These are phyloP conservation scores for Rhagologus leucostigma DNA, from an alignment of 2,113 vertebrate species.

Conservation along the genomic window DNA sequence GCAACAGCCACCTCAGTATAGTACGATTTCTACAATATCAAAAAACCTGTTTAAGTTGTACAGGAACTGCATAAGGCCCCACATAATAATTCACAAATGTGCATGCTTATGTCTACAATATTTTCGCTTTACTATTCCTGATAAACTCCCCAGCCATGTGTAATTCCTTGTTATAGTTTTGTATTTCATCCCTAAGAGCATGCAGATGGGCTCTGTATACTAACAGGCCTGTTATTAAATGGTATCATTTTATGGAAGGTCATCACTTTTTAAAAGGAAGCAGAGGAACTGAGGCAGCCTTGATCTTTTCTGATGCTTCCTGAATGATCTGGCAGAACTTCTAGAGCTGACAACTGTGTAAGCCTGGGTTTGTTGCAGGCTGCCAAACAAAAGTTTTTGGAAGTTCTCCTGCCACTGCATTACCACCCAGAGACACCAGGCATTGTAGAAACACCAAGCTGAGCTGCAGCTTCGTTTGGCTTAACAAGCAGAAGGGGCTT, in stretches of 20 bases:
- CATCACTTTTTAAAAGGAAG: background rate
- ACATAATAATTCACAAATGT: background rate
- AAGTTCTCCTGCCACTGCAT: background rate
- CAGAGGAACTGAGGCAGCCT: conserved; percentile 13
- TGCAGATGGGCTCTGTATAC: conserved; percentile 33
- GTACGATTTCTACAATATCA: background rate
- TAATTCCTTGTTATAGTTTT: background rate
- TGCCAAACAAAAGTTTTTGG: background rate
- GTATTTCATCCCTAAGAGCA: background rate
- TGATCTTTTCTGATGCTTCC: conserved; percentile 9
- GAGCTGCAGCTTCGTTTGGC: conserved; percentile 2
- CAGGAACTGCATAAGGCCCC: background rate
- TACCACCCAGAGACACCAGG: background rate
- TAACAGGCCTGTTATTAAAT: conserved; percentile 39
- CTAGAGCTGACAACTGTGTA: background rate
- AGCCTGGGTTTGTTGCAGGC: background rate
- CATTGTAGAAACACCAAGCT: background rate
- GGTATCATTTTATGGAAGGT: background rate
- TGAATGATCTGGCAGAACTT: conserved; percentile 18
- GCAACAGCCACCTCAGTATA: background rate
- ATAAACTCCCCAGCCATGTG: conserved; percentile 29
- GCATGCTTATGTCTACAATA: background rate
- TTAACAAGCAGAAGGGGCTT: background rate
- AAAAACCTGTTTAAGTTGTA: background rate
- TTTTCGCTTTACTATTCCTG: background rate